Conservation (phyloP, 1,140 invertebrate genomes). For the Akabosia matsudoensis region DNA sequence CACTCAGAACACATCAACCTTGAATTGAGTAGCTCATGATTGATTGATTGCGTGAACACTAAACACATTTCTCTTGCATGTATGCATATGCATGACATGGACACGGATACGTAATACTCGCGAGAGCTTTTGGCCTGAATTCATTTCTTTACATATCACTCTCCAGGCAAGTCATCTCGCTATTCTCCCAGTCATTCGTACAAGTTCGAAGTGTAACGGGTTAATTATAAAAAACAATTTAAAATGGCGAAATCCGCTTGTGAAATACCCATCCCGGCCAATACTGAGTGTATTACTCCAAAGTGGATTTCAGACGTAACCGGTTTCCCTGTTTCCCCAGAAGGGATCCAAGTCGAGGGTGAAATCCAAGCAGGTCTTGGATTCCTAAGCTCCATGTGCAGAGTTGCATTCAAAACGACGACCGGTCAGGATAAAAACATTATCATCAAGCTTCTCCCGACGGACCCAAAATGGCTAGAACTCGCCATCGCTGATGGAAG, state of each 20-base stretch:
- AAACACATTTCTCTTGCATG: no score
- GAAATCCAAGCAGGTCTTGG: constrained; percentile 30
- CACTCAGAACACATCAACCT: no score
- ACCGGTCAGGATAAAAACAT: not conserved
- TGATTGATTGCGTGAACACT: no score
- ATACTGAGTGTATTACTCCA: constrained; percentile 14
- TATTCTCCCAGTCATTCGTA: not conserved
- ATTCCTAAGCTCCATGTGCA: constrained; percentile 26
- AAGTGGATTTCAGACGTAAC: constrained; percentile 19
- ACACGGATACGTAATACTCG: not conserved
- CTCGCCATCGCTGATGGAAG: constrained; percentile 9
- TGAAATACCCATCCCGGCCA: not conserved
- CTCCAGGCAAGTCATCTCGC: not conserved
- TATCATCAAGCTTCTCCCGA: constrained; percentile 35
- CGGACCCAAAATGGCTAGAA: constrained; percentile 8
- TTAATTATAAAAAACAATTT: not conserved
- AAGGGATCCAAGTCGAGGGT: not conserved
- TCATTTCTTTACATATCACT: not conserved
- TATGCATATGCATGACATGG: not conserved
- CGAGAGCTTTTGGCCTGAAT: not conserved
- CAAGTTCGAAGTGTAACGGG: not conserved
- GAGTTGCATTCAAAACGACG: constrained; percentile 24
- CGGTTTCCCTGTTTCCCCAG: not conserved
- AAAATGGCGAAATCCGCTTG: no score
- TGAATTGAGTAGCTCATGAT: no score